Base-by-base conservation (phyloP, 2,888 invertebrate genomes). In the Spodoptera littoralis region DNA sequence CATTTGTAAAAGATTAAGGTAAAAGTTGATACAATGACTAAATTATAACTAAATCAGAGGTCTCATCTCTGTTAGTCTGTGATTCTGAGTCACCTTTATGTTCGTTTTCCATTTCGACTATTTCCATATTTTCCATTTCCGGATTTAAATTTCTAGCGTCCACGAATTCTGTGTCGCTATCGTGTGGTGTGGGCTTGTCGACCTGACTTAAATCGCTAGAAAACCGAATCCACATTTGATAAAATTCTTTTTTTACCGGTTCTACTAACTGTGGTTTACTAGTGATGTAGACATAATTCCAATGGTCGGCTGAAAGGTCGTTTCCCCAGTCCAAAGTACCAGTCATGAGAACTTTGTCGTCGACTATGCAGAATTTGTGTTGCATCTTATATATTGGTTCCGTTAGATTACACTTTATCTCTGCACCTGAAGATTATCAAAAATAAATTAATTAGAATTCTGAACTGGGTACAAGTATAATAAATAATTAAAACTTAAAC, bases 271-370 rank as follows among this genome's bases (percentile, higher is more conserved):
- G 85, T 3, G 77, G 65, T 65, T 96, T 94, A 81, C 95, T 96
- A 22, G 96, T 96, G 60, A 97, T 93, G 51, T 97, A 85, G 4
- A 97, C 91, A 80, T 96, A 96, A 85, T 97, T 97, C 92, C 95
- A 96, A 85, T 97, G 96, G 61, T 96, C 96, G 63, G 95, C 95
- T 63, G 97, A 95, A 44, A 96, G 97, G 82, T 96, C 95, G 80
- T 95, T 92, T 12, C 97, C 97, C 97, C 97, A 97, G 87, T 97
- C 97, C 71, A 97, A 95, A 36, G 97, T 97, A 45, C 97, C 97
- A 60, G 95, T 96, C 82, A 97, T 95, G 11, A 97, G 87, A 53
- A 96, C 85, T 70, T 88, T 86, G 67, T 92, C 90, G 82, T 97
- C 97, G 46, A 97, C 90, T 60, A 97, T 86, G 54, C 95, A 96